phyloP scores from a whole-genome alignment of 2,797 vertebrate species.

The Oreonectes daqikongensis region DNA sequence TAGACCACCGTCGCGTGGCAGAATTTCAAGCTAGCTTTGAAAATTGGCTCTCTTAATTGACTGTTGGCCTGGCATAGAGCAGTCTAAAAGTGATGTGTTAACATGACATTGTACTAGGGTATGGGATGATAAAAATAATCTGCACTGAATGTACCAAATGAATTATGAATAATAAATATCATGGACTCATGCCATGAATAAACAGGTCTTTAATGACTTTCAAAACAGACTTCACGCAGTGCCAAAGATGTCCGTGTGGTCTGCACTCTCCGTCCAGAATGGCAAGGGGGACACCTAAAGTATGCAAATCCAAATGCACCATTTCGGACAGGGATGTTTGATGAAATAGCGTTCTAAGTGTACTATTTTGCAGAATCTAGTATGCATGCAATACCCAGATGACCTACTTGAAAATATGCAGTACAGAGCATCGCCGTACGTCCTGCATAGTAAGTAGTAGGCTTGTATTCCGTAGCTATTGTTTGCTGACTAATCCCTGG shows the following conservation, averaged over 20 bases:
- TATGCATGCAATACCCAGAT: neutral
- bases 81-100: constrained; percentile 1
- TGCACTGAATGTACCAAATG: constrained; percentile 30
- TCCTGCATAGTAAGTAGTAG: neutral
- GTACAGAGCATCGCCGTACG: neutral
- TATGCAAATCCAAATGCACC: neutral
- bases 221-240: neutral
- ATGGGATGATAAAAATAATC: constrained; percentile 16
- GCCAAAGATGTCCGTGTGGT: neutral
- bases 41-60: neutral
- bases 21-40: constrained; percentile 9
- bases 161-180: constrained; percentile 33
- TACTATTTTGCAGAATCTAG: neutral
- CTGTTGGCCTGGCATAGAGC: constrained; percentile 19
- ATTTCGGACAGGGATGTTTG: no score
- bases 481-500: constrained; percentile 15
- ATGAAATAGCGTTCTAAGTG: neutral
- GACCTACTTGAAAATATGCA: neutral
- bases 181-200: constrained; percentile 16
- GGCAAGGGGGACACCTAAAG: neutral
- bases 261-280: neutral
- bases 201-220: constrained; percentile 21
- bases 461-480: neutral
- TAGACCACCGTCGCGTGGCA: neutral
- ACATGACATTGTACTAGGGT: constrained; percentile 13